Base-by-base conservation (phyloP, 1,140 invertebrate genomes). In the Panulirus ornatus region DNA sequence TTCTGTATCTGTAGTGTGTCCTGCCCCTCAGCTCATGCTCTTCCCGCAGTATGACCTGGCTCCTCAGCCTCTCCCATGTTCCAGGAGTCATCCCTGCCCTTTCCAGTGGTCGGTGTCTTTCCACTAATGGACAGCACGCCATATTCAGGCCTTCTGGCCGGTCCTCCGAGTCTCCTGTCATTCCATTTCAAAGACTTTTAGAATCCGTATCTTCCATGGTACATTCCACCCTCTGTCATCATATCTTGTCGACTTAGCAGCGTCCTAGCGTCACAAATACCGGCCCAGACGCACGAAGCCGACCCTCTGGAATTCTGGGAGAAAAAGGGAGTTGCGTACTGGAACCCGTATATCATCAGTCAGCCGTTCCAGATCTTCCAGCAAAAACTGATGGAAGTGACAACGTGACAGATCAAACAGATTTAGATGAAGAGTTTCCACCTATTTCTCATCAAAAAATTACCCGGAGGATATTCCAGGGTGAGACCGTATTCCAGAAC, bases 341-440 rank as follows among this genome's bases (percentile, higher is more conserved):
- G 75, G 58, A 44, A 47, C 3, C 22, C 75, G 6, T 44, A 78
- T 14, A 78, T 78, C 75, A 78, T 75, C 42, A 16, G 22, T 44
- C 40, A 78, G 22, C n/a, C 75, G 44, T 78, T 30, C 40, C 22
- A n/a, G 42, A 42, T 22, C n/a, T n/a, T 38, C 75, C 22, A n/a
- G 22, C 75, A 78, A 78, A 78, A 78, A 38, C 40, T 44, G 40
- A 14, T 14, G 19, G 36, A 11, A 38, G 16, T 75, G 73, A 75
- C 73, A 75, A 44, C 75, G 75, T 78, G 40, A 44, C 40, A 19
- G 42, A 78, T 78, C 44, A 78, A 75, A 78, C 22, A 78, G 75
- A 78, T 78, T 78, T 78, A 78, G 75, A 44, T 47, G 38, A 16
- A 14, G 22, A 78, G 40, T 47, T 44, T 78, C 40, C 22, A 78